A percentile compares a stretch with the other conserved stretches of the same genome.
phyloP scores from a whole-genome alignment of 1,140 invertebrate species.

The Drosophila grimshawi region DNA sequence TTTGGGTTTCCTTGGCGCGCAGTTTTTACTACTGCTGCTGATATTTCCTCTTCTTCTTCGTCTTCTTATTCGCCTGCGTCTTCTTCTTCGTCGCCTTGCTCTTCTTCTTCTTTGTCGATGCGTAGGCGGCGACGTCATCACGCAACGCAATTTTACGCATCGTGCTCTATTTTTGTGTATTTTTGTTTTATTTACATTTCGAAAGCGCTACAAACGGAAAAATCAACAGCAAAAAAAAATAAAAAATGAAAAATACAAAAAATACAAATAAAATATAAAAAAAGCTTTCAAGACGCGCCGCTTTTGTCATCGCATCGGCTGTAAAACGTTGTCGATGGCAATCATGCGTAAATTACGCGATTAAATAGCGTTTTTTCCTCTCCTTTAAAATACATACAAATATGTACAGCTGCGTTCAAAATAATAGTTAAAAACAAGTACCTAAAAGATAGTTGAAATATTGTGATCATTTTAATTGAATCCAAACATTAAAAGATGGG shows the following conservation, averaged over 20 bases:
- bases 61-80: constrained; percentile 33
- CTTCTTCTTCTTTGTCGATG: constrained; percentile 44
- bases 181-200: constrained; percentile 73
- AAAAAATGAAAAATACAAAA: neutral
- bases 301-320: constrained; percentile 43
- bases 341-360: constrained; percentile 82
- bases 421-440: too few relatives aligned
- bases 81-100: constrained; percentile 17
- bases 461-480: too few relatives aligned
- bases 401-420: too few relatives aligned
- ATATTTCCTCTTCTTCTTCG: constrained; percentile 33
- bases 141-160: constrained; percentile 39
- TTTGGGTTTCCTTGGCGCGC: constrained; percentile 43
- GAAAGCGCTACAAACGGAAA: constrained; percentile 55
- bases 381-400: too few relatives aligned
- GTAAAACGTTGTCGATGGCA: constrained; percentile 70
- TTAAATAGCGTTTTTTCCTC: constrained; percentile 70
- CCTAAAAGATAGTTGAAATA: too few relatives aligned
- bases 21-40: constrained; percentile 29
- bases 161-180: constrained; percentile 60
- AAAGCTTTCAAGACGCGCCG: constrained; percentile 20
- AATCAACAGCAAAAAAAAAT: constrained; percentile 20
- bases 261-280: neutral
- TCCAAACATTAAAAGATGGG: too few relatives aligned
- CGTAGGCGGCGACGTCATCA: constrained; percentile 72